Evolutionary conservation across 1,140 invertebrate genomes (phyloP), one percentile per base, ranked within the genome.

Genomic region (Phortica variegata): DNA sequence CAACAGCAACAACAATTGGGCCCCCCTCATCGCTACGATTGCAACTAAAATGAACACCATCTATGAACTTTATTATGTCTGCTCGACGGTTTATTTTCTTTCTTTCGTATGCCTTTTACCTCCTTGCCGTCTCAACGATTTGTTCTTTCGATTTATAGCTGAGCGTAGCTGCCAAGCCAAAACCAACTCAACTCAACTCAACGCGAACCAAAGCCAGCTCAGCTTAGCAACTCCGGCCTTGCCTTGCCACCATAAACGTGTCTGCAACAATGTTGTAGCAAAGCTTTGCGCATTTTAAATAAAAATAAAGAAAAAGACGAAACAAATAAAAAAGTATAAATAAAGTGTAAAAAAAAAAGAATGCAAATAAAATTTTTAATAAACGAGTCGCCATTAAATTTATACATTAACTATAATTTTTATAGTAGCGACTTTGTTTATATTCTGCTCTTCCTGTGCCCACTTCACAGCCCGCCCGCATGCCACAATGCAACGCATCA

Each of bases 381-480:
- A 72, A 72, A 72, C 68, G 68, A 72, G 68, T 72, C 61, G 68
- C 63, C 68, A 72, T 72, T 72, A 72, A 72, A 72, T 72, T 72
- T 72, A 72, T 72, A 72, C 68, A 72, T 72, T 72, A 72, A 72
- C 68, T 71, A 72, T 72, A 72, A 72, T 72, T 72, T 72, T 72
- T 72, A 72, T 72, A 72, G 58, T 72, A 60, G 60, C 65, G 65
- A 69, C 60, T 68, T 68, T 68, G 65, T 69, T 68, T 68, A n/a
- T n/a, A n/a, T n/a, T n/a, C n/a, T n/a, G n/a, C n/a, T n/a, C n/a
- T n/a, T n/a, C n/a, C n/a, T n/a, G n/a, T n/a, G n/a, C n/a, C n/a
- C n/a, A n/a, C n/a, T n/a, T n/a, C n/a, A n/a, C n/a, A n/a, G n/a
- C n/a, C n/a, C n/a, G n/a, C n/a, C n/a, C n/a, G n/a, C n/a, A n/a